These are phyloP conservation scores for Agriopis leucophaearia DNA, from an alignment of 2,888 invertebrate genomes.

Conservation along the genomic window DNA sequence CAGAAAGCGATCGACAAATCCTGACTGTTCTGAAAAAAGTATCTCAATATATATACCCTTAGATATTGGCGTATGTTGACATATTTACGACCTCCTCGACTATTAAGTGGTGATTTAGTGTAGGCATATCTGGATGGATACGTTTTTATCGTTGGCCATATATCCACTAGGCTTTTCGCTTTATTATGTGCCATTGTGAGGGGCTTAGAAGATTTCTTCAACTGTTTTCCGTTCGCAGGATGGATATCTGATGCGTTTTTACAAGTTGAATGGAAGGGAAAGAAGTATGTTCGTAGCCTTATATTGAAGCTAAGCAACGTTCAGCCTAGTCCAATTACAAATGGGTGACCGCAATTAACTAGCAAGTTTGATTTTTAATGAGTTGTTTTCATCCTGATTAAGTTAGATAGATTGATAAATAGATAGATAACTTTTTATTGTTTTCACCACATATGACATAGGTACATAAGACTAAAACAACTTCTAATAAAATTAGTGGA, in stretches of 20 bases:
- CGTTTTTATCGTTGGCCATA: slow-evolving; percentile 84
- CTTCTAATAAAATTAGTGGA: too few species aligned
- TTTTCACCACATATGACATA: too few species aligned
- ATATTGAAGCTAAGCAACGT: too few species aligned
- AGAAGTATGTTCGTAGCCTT: not conserved
- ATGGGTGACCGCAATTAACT: not conserved
- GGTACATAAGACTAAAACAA: too few species aligned
- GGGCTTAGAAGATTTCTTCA: slow-evolving; percentile 43
- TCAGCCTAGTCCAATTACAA: not conserved
- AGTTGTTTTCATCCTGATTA: too few species aligned
- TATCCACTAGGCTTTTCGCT: slow-evolving; percentile 76
- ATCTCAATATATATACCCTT: slow-evolving; percentile 72
- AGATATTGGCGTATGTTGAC: slow-evolving; percentile 85
- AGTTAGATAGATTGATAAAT: too few species aligned
- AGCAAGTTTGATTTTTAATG: too few species aligned
- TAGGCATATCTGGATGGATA: slow-evolving; percentile 84
- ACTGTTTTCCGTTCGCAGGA: slow-evolving; percentile 37
- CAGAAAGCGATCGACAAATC: slow-evolving; percentile 30
- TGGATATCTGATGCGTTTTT: slow-evolving; percentile 43
- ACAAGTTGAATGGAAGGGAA: slow-evolving; percentile 5
- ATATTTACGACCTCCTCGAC: slow-evolving; percentile 84
- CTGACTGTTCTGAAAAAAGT: slow-evolving; percentile 59
- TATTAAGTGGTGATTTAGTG: slow-evolving; percentile 85
- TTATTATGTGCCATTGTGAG: slow-evolving; percentile 76
- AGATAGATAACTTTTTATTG: too few species aligned